These are phyloP conservation scores for Chunga burmeisteri DNA, from an alignment of 2,113 vertebrate genomes.

Conservation along the genomic window DNA sequence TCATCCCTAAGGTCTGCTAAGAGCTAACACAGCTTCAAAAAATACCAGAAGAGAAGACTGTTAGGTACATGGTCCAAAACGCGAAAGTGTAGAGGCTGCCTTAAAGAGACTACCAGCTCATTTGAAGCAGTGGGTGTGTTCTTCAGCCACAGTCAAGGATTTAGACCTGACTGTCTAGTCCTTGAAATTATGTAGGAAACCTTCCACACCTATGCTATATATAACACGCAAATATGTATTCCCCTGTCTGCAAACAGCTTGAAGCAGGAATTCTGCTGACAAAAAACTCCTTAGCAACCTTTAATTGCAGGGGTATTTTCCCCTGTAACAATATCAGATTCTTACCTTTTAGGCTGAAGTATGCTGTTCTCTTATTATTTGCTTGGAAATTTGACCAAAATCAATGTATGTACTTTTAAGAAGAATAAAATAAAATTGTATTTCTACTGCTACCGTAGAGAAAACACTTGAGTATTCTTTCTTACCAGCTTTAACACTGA, in stretches of 20 bases:
- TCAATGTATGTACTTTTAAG: not conserved
- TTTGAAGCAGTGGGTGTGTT: not conserved
- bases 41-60: not conserved
- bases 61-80: not conserved
- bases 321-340: not conserved
- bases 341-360: not conserved
- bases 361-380: not conserved
- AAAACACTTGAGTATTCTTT: not conserved
- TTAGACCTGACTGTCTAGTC: not conserved
- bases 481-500: not conserved
- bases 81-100: rapidly evolving
- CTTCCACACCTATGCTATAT: not conserved
- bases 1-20: not conserved
- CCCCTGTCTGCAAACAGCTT: not conserved
- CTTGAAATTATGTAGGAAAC: not conserved
- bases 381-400: not conserved
- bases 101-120: not conserved
- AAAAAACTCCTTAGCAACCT: not conserved
- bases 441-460: not conserved
- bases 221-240: not conserved
- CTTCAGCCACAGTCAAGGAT: not conserved
- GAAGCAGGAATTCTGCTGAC: not conserved
- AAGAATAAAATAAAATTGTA: not conserved
- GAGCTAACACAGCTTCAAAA: not conserved
- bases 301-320: not conserved